Percentiles rank a stretch among this genome's conserved stretches.
Evolutionary conservation across 2,113 vertebrate species (phyloP).

Genomic region (Crotophaga sulcirostris): DNA sequence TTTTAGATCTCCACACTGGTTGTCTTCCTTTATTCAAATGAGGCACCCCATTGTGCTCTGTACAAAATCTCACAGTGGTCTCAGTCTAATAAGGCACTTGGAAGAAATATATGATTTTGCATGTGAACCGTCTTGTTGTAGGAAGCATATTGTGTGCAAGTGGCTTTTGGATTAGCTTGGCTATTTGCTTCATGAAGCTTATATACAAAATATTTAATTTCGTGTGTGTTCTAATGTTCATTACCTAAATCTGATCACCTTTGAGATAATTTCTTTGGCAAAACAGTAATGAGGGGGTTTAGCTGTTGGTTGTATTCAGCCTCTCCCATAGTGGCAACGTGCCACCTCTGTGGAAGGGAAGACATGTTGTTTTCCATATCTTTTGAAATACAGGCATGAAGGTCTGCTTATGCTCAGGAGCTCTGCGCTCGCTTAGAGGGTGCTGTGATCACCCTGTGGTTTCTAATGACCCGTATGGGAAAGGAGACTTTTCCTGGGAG

Average conservation of each 20-base stretch:
- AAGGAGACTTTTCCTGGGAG: neutral
- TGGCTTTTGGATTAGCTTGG: neutral
- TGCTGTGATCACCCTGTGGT: neutral
- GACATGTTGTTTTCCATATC: neutral
- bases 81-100: neutral
- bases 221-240: neutral
- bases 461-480: neutral
- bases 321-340: neutral
- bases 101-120: neutral
- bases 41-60: neutral
- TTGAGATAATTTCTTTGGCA: neutral
- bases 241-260: neutral
- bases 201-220: neutral
- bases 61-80: neutral
- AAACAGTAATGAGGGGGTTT: neutral
- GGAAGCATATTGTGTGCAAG: neutral
- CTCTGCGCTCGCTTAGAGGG: rapidly evolving
- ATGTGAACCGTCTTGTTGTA: neutral
- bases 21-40: neutral
- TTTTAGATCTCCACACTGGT: neutral
- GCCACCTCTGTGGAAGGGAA: neutral
- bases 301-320: neutral
- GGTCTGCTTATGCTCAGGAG: neutral
- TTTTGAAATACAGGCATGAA: neutral
- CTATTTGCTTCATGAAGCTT: neutral